Conservation (phyloP, 2,797 vertebrate genomes). For the Myiothlypis coronata region DNA sequence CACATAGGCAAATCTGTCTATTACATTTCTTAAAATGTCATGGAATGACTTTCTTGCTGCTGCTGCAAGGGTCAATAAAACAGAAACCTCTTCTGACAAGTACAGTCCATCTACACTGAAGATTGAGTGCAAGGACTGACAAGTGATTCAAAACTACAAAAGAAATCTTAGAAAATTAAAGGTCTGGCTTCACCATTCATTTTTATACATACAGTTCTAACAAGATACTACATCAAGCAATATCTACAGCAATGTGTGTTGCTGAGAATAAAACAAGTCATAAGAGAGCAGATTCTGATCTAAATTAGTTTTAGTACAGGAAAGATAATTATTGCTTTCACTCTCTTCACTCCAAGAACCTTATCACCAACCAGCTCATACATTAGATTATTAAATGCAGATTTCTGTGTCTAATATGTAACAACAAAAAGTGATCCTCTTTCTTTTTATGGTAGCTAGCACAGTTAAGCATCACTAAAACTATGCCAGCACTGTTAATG, state of each 20-base stretch:
- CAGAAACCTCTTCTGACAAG: slow-evolving; percentile 12
- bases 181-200: not conserved
- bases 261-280: not conserved
- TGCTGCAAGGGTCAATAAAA: slow-evolving; percentile 12
- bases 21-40: slow-evolving; percentile 14
- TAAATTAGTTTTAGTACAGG: not conserved
- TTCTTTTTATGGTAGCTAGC: not conserved
- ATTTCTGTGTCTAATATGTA: not conserved
- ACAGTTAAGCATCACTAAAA: not conserved
- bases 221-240: not conserved
- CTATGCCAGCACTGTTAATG: not conserved
- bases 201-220: not conserved
- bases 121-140: not conserved
- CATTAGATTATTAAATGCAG: not conserved
- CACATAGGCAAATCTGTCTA: not conserved
- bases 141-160: not conserved
- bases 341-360: not conserved
- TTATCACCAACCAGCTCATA: not conserved
- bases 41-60: not conserved
- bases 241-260: not conserved
- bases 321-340: not conserved
- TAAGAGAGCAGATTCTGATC: not conserved
- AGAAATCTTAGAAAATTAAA: not conserved
- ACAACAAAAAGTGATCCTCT: not conserved
- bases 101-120: not conserved